Evolutionary conservation across 2,797 vertebrate species (phyloP).

Genomic region (Crocodylus rhombifer): DNA sequence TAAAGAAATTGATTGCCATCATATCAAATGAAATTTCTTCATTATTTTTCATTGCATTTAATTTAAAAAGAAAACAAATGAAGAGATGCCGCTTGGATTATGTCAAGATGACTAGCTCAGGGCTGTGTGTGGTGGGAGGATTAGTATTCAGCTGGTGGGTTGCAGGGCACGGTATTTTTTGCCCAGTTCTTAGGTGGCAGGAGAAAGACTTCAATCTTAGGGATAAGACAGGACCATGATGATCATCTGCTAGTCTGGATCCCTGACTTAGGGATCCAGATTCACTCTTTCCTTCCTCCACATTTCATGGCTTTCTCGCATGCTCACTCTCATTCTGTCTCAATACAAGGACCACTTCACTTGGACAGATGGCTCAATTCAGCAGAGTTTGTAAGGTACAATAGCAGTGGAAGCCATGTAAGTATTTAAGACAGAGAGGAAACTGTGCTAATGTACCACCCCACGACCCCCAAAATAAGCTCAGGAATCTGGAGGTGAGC

Average conservation of each 20-base stretch:
- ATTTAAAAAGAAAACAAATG: neutral
- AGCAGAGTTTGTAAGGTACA: neutral
- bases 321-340: too few relatives aligned
- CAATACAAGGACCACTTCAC: too few relatives aligned
- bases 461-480: neutral
- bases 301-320: too few relatives aligned
- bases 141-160: neutral
- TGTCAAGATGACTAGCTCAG: neutral
- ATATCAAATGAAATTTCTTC: neutral
- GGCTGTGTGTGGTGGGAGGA: too few relatives aligned
- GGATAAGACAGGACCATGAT: neutral
- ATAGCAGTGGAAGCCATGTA: neutral
- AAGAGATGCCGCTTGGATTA: neutral
- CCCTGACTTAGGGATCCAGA: too few relatives aligned
- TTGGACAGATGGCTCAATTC: neutral
- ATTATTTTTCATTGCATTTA: neutral
- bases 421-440: neutral
- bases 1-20: neutral
- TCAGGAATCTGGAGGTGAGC: neutral
- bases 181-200: neutral
- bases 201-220: neutral
- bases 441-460: accelerated
- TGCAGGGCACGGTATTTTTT: neutral
- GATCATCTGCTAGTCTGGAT: too few relatives aligned
- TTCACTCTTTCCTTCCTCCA: too few relatives aligned